Conservation (phyloP, 2,113 vertebrate species). For the Mormyrus iriodes region DNA sequence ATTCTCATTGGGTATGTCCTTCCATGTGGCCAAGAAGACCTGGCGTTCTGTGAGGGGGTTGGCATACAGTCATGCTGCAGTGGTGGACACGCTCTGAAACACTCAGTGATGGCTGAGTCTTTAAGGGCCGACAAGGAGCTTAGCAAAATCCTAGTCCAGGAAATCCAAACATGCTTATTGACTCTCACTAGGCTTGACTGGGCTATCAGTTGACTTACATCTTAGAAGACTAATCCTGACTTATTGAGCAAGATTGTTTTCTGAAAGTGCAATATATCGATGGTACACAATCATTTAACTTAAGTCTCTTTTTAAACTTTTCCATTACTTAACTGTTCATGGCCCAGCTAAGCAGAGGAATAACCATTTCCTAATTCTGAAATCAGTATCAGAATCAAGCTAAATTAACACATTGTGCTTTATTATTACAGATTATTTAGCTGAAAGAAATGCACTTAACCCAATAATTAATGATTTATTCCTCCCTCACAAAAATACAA, state of each 20-base stretch:
- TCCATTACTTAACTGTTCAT: background rate
- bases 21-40: conserved; percentile 97
- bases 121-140: background rate
- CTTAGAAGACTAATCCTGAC: background rate
- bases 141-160: background rate
- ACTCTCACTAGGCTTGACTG: background rate
- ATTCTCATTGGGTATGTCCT: conserved; percentile 97
- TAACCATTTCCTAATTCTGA: background rate
- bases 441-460: background rate
- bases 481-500: background rate
- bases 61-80: background rate
- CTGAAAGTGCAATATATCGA: background rate
- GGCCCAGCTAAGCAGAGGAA: background rate
- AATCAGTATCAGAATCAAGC: background rate
- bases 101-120: background rate
- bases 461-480: background rate
- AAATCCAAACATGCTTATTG: background rate
- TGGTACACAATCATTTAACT: background rate
- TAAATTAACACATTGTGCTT: background rate
- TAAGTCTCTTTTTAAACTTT: background rate
- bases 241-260: background rate
- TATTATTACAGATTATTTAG: background rate
- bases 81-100: background rate
- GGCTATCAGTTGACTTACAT: background rate
- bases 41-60: conserved; percentile 74